These are phyloP conservation scores for Halictus rubicundus DNA, from an alignment of 1,140 invertebrate genomes.

Conservation along the genomic window DNA sequence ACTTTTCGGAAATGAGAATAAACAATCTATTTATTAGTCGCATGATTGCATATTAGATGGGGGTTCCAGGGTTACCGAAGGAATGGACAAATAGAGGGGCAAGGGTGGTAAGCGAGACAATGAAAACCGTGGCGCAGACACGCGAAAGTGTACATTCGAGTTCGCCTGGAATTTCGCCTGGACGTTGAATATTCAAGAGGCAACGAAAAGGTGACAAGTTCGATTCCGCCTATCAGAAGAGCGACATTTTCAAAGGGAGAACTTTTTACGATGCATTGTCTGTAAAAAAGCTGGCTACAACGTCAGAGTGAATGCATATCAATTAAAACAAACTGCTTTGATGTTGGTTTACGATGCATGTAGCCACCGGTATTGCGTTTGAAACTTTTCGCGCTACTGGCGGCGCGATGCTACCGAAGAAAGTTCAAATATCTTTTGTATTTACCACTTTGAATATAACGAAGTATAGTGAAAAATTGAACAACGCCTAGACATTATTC, in stretches of 20 bases:
- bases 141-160: neutral
- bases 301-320: conserved; percentile 41
- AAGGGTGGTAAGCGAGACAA: too few relatives aligned
- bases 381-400: conserved; percentile 5
- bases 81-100: neutral
- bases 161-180: neutral
- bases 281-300: conserved; percentile 35
- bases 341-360: conserved; percentile 36
- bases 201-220: conserved; percentile 21
- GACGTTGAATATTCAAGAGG: conserved; percentile 40
- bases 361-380: conserved; percentile 27
- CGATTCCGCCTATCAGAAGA: conserved; percentile 38
- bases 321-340: conserved; percentile 46
- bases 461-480: too few relatives aligned
- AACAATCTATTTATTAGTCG: too few relatives aligned
- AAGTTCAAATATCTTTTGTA: conserved; percentile 10
- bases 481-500: too few relatives aligned
- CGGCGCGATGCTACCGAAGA: neutral
- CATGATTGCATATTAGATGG: too few relatives aligned
- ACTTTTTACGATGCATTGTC: conserved; percentile 18
- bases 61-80: neutral
- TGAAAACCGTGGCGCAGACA: neutral
- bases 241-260: conserved; percentile 20
- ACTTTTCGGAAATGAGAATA: too few relatives aligned
- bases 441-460: too few relatives aligned